Conservation (phyloP, 2,888 invertebrate species). For the Acrobeloides nanus region DNA sequence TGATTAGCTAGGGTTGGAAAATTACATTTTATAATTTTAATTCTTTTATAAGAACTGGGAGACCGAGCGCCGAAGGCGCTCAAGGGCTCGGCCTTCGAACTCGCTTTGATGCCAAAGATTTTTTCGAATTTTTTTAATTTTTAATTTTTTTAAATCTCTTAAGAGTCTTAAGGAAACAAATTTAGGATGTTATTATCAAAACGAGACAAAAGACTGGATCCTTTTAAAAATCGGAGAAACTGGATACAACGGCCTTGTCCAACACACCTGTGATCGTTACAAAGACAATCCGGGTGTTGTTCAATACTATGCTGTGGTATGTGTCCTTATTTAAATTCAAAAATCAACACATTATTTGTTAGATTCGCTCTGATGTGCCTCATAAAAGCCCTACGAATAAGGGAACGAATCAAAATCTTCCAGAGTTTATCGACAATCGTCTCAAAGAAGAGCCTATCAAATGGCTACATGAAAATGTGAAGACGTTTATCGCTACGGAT, state of each 20-base stretch:
- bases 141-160: slow-evolving; percentile 3
- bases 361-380: slow-evolving; percentile 40
- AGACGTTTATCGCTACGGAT: slow-evolving; percentile 24
- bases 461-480: slow-evolving; percentile 32
- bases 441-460: slow-evolving; percentile 28
- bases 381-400: slow-evolving; percentile 46
- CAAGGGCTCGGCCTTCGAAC: too few species aligned
- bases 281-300: slow-evolving; percentile 47
- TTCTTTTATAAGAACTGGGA: too few species aligned
- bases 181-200: slow-evolving; percentile 48
- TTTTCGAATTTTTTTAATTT: background rate
- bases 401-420: slow-evolving; percentile 40
- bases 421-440: slow-evolving; percentile 28
- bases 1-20: too few species aligned
- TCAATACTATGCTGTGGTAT: slow-evolving; percentile 46
- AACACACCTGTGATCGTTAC: slow-evolving; percentile 44
- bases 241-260: slow-evolving; percentile 41
- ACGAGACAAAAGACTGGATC: slow-evolving; percentile 42
- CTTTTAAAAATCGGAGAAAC: slow-evolving; percentile 37
- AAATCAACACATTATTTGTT: slow-evolving; percentile 8
- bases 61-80: too few species aligned
- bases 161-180: background rate
- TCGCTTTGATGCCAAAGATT: too few species aligned
- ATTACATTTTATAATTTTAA: too few species aligned
- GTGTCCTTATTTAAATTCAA: background rate